Conservation (phyloP, 1,140 invertebrate species). For the Gonioctena quinquepunctata region DNA sequence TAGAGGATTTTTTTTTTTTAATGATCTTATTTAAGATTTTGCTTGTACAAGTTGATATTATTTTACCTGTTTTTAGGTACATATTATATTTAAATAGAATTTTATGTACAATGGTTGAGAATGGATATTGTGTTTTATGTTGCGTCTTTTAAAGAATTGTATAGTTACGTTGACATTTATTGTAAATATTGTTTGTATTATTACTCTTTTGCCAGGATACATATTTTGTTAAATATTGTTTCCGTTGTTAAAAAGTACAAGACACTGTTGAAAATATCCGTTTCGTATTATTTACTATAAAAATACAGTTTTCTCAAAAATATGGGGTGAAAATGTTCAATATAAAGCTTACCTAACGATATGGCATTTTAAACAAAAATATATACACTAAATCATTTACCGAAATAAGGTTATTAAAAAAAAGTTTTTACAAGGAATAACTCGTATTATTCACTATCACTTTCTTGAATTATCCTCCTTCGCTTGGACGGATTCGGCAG, state of each 20-base stretch:
- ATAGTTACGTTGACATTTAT: constrained; percentile 16
- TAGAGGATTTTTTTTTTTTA: constrained; percentile 12
- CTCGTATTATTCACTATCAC: constrained; percentile 38
- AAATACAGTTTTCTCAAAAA: neutral
- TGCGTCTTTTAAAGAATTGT: constrained; percentile 4
- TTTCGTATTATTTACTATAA: constrained; percentile 7
- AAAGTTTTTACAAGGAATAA: neutral
- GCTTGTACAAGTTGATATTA: constrained; percentile 16
- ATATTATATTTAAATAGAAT: neutral
- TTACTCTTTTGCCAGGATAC: constrained; percentile 14
- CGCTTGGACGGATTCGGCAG: constrained; percentile 25
- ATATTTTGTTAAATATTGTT: constrained; percentile 31
- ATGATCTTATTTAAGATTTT: constrained; percentile 24
- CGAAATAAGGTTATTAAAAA: neutral
- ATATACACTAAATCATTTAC: too few relatives aligned
- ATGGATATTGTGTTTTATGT: constrained; percentile 16
- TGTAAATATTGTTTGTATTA: constrained; percentile 15
- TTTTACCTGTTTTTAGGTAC: constrained; percentile 29
- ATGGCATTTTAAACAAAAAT: too few relatives aligned
- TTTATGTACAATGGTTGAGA: constrained; percentile 12
- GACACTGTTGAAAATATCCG: constrained; percentile 7
- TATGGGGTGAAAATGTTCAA: neutral
- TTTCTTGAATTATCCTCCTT: constrained; percentile 28
- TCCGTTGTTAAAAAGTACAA: constrained; percentile 31
- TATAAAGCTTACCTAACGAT: too few relatives aligned